phyloP scores from a whole-genome alignment of 2,113 vertebrate species.

The Grus americana region DNA sequence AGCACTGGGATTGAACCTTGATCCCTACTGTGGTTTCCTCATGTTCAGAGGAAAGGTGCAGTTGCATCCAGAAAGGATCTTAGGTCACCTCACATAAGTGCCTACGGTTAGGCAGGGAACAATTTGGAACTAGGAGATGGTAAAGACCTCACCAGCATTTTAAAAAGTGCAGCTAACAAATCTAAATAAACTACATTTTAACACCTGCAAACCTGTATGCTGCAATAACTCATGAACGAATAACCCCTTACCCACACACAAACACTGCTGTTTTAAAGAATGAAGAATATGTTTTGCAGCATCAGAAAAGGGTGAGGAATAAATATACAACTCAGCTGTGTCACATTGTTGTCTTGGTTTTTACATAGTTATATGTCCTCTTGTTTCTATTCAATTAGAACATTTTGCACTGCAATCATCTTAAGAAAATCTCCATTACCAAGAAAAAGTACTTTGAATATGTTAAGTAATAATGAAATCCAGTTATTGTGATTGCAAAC shows the following conservation, averaged over 20 bases:
- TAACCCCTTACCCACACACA: neutral
- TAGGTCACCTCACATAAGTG: neutral
- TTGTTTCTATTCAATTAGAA: neutral
- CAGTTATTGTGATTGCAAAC: neutral
- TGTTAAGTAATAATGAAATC: neutral
- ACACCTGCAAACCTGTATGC: neutral
- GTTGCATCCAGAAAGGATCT: neutral
- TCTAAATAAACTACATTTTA: neutral
- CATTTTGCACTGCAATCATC: neutral
- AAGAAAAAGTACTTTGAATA: neutral
- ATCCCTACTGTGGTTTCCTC: neutral
- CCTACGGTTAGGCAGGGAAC: neutral
- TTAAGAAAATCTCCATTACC: neutral
- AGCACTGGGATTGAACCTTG: fast-evolving
- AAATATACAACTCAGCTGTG: neutral
- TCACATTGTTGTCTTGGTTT: neutral
- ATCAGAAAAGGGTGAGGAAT: neutral
- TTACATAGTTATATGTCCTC: neutral
- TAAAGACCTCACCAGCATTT: neutral
- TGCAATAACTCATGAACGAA: neutral
- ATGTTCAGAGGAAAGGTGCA: neutral
- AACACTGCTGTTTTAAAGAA: neutral
- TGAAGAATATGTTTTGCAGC: neutral
- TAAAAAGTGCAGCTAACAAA: neutral
- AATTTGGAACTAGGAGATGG: neutral